A percentile compares a stretch with the other conserved stretches of the same genome.
Evolutionary conservation across 2,888 invertebrate species (phyloP).

Genomic region (Tipula helvola): DNA sequence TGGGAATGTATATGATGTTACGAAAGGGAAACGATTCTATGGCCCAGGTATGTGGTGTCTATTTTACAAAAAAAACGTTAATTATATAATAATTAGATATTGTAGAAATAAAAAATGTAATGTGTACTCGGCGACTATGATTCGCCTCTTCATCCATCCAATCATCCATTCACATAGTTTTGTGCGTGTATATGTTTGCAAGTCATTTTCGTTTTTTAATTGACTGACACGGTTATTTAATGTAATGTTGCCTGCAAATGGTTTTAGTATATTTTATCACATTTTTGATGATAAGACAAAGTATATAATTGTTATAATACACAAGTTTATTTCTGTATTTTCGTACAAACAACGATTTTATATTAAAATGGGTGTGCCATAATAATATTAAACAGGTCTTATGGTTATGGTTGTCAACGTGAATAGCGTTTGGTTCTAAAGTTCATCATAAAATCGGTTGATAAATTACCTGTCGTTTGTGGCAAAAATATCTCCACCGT

Average conservation of each 20-base stretch:
- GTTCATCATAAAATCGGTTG: not conserved
- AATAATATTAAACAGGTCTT: not conserved
- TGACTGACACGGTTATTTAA: not conserved
- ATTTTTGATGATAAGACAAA: not conserved
- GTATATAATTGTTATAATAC: not conserved
- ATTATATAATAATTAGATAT: not conserved
- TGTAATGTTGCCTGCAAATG: not conserved
- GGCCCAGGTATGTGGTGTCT: conserved; percentile 62
- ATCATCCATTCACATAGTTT: not conserved
- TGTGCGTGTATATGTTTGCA: not conserved
- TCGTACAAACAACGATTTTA: not conserved
- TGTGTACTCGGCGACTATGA: not conserved
- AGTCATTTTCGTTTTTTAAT: not conserved
- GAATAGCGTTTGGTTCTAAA: not conserved
- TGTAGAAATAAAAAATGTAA: not conserved
- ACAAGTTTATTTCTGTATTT: not conserved
- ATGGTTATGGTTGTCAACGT: not conserved
- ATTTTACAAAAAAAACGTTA: not conserved
- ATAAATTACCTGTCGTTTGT: too few relatives aligned
- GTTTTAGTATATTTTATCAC: not conserved
- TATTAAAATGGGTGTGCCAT: not conserved
- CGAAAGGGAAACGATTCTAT: conserved; percentile 80
- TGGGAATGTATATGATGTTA: conserved; percentile 90
- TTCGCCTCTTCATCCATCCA: not conserved
- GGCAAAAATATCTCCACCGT: too few relatives aligned